phyloP scores from a whole-genome alignment of 2,113 vertebrate species.

The Daubentonia madagascariensis region DNA sequence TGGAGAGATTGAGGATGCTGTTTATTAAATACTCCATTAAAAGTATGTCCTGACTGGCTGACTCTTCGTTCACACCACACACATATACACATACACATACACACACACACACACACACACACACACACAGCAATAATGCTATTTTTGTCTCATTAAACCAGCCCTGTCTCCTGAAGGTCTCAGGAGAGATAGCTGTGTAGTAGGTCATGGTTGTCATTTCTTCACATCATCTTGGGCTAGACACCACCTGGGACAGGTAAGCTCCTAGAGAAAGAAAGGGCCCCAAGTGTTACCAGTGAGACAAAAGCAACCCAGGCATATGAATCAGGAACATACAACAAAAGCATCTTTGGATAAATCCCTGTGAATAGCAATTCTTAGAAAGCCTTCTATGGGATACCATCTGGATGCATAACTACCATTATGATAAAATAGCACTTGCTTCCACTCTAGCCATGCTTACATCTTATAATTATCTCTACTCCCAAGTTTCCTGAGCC shows the following conservation, averaged over 20 bases:
- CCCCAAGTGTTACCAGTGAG: neutral
- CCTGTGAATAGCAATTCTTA: slow-evolving; percentile 35
- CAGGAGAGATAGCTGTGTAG: neutral
- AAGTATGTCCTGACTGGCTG: neutral
- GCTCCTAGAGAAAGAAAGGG: neutral
- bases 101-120: neutral
- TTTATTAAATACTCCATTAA: neutral
- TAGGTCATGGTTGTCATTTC: neutral
- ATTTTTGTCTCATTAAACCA: neutral
- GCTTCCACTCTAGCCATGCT: neutral
- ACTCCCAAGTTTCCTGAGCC: slow-evolving; percentile 14
- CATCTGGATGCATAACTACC: slow-evolving; percentile 25
- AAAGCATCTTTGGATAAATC: neutral
- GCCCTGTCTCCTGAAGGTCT: neutral
- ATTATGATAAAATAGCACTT: neutral
- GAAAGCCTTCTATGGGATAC: slow-evolving; percentile 34
- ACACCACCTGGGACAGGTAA: neutral
- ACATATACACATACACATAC: no score
- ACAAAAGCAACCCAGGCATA: neutral
- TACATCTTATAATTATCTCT: neutral
- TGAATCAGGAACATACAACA: neutral
- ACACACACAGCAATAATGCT: neutral
- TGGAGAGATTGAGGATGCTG: neutral
- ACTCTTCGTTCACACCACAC: neutral
- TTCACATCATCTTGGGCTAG: neutral